Conservation (phyloP, 2,888 invertebrate genomes). For the Andricus curvator region DNA sequence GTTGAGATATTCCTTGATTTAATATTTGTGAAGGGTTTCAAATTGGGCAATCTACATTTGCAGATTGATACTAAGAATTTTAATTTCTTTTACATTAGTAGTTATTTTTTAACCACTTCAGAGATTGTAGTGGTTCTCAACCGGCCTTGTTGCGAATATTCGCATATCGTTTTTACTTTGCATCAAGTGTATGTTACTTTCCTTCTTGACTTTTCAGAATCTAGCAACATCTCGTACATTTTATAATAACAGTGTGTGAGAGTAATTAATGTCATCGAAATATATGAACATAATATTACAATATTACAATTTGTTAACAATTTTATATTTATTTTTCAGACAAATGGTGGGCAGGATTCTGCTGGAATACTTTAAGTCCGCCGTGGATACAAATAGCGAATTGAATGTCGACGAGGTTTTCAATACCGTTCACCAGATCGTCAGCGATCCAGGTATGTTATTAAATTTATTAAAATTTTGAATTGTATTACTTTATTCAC, state of each 20-base stretch:
- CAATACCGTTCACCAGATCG: constrained; percentile 13
- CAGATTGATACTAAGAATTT: neutral
- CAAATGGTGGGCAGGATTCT: constrained; percentile 82
- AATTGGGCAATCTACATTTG: neutral
- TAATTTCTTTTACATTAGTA: neutral
- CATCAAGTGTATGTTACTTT: neutral
- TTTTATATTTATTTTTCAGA: constrained; percentile 78
- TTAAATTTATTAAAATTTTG: neutral
- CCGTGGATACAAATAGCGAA: constrained; percentile 61
- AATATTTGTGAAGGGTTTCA: neutral
- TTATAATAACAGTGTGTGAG: too few species aligned
- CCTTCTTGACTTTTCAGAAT: too few species aligned
- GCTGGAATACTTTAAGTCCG: constrained; percentile 80
- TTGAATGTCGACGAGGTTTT: constrained; percentile 34
- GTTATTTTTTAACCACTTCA: neutral
- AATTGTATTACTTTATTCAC: neutral
- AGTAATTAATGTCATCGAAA: neutral
- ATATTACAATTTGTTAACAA: neutral
- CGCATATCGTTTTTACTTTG: neutral
- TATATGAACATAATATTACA: neutral
- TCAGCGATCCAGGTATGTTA: constrained; percentile 25
- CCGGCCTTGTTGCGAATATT: constrained; percentile 7
- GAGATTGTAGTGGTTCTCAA: neutral
- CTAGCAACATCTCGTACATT: too few species aligned
- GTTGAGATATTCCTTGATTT: too few species aligned